A percentile compares a stretch with the other conserved stretches of the same genome.
These are phyloP conservation scores for Callyntrura sp. DNA, from an alignment of 2,888 invertebrate genomes.

Conservation along the genomic window DNA sequence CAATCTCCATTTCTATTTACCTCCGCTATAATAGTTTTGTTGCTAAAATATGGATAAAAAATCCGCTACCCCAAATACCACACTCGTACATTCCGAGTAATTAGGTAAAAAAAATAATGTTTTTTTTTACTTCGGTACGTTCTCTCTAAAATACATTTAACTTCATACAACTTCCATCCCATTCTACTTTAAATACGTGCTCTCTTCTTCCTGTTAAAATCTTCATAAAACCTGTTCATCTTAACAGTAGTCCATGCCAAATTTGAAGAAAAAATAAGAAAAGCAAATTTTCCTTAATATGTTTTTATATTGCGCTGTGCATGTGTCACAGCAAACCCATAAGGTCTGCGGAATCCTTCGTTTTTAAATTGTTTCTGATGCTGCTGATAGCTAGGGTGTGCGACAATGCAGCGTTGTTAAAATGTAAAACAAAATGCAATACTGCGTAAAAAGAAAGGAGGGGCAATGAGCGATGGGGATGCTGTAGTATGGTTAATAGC, in stretches of 20 bases:
- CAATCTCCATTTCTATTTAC: background rate
- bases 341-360: background rate
- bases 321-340: background rate
- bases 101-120: conserved; percentile 28
- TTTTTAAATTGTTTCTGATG: background rate
- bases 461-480: conserved; percentile 12
- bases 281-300: background rate
- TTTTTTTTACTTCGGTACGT: background rate
- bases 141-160: background rate
- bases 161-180: conserved; percentile 7
- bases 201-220: background rate
- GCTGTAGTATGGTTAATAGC: background rate
- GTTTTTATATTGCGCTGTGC: background rate
- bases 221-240: conserved; percentile 17
- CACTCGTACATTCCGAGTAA: conserved; percentile 11
- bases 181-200: background rate
- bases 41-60: conserved; percentile 28
- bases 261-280: background rate
- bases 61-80: conserved; percentile 30
- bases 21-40: conserved; percentile 18
- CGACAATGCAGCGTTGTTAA: background rate
- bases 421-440: background rate
- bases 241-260: background rate
- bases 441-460: conserved; percentile 16
- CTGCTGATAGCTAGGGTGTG: background rate